Base-by-base conservation (phyloP, 35 echinoderm and acorn worm species). In the Stichopus chloronotus region DNA sequence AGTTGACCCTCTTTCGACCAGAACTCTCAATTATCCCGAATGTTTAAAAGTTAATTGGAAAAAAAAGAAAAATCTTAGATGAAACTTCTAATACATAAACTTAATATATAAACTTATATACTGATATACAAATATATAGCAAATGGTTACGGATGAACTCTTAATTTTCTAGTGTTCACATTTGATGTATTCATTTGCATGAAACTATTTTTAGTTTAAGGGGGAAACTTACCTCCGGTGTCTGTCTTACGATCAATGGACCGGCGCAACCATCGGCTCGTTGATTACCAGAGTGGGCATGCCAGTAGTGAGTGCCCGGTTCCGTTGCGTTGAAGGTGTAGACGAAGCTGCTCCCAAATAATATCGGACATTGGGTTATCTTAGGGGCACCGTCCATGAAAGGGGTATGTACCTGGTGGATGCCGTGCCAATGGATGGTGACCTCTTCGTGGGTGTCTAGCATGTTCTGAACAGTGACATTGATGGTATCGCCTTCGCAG, bases 331-430 rank as follows among this genome's bases (percentile, higher is more conserved):
- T 84, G 93, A 96, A 98, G 13, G 89, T 88, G 81, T 98, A 98
- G 25, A 91, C 94, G 68, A 96, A 98, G 57, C 90, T 93, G 12
- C 88, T 74, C 22, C 84, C 93, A 12, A 65, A 79, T 22, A 84
- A 86, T 69, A 96, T 98, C 6, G 93, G 93, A 53, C 97, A 96
- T 82, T 98, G 97, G 23, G 97, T 98, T 24, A 98, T 87, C 91
- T 92, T 93, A 8, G 93, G 30, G 2, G 79, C 79, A 10, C 97
- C 95, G 81, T 96, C 97, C 95, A 96, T 96, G 87, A 90, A 77
- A 6, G 93, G 93, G 11, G 93, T 86, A 1, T 57, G 83, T n/a
- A 84, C 90, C 68, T 94, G 91, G 68, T 96, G 94, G 10, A 94
- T 61, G 22, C 95, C 97, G 52, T 98, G 97, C 97, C 97, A 98